These are phyloP conservation scores for Eupithecia abbreviata DNA, from an alignment of 2,888 invertebrate species.

Conservation along the genomic window DNA sequence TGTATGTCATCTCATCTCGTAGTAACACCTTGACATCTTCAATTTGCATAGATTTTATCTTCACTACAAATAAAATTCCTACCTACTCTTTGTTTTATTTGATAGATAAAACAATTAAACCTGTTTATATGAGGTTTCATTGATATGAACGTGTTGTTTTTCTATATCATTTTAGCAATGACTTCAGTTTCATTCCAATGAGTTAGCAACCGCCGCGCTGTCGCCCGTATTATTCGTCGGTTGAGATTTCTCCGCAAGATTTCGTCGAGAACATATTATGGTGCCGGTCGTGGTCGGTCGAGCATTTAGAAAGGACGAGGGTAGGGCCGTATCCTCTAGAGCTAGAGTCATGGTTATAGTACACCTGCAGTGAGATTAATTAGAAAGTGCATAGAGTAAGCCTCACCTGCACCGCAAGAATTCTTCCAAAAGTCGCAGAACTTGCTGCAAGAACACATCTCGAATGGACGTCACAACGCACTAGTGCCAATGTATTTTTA, in stretches of 20 bases:
- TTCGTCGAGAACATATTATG: constrained; percentile 25
- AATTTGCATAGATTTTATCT: constrained; percentile 30
- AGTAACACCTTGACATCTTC: constrained; percentile 36
- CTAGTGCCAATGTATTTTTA: constrained; percentile 82
- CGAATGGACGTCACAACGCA: constrained; percentile 71
- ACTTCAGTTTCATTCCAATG: not conserved
- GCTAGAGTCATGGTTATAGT: not conserved
- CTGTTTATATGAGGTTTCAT: constrained; percentile 19
- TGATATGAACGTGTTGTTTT: not conserved
- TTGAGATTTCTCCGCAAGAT: constrained; percentile 36
- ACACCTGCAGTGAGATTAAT: constrained; percentile 17
- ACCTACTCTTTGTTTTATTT: constrained; percentile 11
- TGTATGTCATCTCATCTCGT: constrained; percentile 22
- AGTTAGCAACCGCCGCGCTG: not conserved
- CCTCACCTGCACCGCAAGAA: constrained; percentile 81
- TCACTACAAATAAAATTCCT: not conserved
- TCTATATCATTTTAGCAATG: not conserved
- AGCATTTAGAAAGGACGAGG: constrained; percentile 58
- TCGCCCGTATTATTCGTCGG: not conserved
- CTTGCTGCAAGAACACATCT: constrained; percentile 81
- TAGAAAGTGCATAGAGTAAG: constrained; percentile 57
- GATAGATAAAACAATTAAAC: not conserved
- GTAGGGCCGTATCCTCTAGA: constrained; percentile 26
- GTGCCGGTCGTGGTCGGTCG: constrained; percentile 27
- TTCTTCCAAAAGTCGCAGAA: constrained; percentile 81